These are phyloP conservation scores for Amphipoea lucens DNA, from an alignment of 2,888 invertebrate species.

Conservation along the genomic window DNA sequence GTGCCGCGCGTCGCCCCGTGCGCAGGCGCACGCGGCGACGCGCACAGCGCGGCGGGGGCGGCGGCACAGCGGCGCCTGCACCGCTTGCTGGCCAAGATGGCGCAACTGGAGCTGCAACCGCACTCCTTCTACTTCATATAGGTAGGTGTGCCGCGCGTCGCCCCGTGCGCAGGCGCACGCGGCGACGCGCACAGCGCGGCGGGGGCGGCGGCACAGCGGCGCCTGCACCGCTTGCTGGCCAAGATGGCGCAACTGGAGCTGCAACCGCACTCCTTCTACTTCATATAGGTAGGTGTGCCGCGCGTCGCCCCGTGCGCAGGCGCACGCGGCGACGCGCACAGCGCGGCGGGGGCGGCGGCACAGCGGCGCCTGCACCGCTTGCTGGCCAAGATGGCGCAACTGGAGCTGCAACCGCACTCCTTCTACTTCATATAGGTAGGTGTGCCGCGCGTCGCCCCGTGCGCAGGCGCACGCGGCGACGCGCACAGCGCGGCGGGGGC, in stretches of 20 bases:
- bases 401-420: too few species aligned
- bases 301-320: conserved; percentile 89
- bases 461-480: conserved; percentile 63
- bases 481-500: conserved; percentile 63
- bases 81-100: too few species aligned
- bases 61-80: conserved; percentile 72
- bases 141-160: conserved; percentile 96
- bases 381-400: too few species aligned
- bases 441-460: conserved; percentile 93
- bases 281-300: too few species aligned
- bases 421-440: too few species aligned
- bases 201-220: conserved; percentile 77
- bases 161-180: conserved; percentile 62
- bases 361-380: too few species aligned
- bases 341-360: conserved; percentile 77
- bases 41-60: conserved; percentile 63
- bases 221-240: too few species aligned
- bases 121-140: too few species aligned
- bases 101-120: too few species aligned
- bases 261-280: too few species aligned
- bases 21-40: conserved; percentile 63
- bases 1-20: conserved; percentile 93
- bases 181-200: conserved; percentile 58
- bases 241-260: too few species aligned
- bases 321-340: conserved; percentile 58